Percentiles rank a stretch among this genome's conserved stretches.
These are phyloP conservation scores for Tipula unca DNA, from an alignment of 2,888 invertebrate genomes.

Conservation along the genomic window DNA sequence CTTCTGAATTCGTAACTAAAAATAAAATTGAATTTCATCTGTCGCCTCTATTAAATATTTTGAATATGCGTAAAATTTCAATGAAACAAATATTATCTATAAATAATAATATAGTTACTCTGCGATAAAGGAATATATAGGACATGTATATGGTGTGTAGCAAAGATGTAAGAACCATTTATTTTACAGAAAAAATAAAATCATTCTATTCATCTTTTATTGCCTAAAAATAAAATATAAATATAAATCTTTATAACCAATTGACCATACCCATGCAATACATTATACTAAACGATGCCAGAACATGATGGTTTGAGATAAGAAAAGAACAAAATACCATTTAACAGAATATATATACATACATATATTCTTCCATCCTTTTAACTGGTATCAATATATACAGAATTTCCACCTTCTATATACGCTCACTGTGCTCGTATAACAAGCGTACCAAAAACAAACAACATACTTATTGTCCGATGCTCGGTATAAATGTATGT, in stretches of 20 bases:
- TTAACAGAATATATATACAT: no score
- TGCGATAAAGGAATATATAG: not conserved
- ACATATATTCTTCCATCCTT: not conserved
- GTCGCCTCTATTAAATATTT: not conserved
- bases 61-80: not conserved
- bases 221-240: not conserved
- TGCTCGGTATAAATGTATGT: not conserved
- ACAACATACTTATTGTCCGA: not conserved
- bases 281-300: not conserved
- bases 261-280: constrained; percentile 14
- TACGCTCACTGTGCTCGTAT: not conserved
- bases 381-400: not conserved
- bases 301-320: not conserved
- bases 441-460: not conserved
- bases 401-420: not conserved
- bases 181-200: not conserved
- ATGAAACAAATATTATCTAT: not conserved
- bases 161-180: not conserved
- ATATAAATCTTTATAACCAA: constrained; percentile 14
- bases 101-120: not conserved
- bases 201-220: constrained; percentile 4
- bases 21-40: not conserved
- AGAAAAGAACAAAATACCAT: not conserved
- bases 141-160: not conserved
- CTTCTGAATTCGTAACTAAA: not conserved